Conservation (phyloP, 1,140 invertebrate genomes). For the Nasonia longicornis region DNA sequence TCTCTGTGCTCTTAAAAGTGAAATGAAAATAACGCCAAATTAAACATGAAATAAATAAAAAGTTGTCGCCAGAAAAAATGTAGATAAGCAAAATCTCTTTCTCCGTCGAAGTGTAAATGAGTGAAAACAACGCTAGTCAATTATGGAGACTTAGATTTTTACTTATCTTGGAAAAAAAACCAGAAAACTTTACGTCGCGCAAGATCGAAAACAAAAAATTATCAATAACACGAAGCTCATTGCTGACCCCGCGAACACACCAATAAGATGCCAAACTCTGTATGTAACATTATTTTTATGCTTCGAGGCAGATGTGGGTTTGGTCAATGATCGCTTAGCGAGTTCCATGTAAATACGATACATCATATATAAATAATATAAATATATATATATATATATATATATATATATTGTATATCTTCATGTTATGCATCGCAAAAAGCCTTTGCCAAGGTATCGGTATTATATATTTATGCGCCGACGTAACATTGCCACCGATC, state of each 20-base stretch:
- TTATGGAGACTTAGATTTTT: conserved; percentile 57
- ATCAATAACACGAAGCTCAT: neutral
- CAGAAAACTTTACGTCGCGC: conserved; percentile 14
- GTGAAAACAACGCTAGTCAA: conserved; percentile 64
- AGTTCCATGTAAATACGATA: conserved; percentile 53
- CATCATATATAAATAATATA: conserved; percentile 49
- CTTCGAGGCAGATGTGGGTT: conserved; percentile 49
- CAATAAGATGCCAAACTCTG: conserved; percentile 52
- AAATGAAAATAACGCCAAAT: conserved; percentile 30
- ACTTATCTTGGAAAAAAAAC: conserved; percentile 15
- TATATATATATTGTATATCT: conserved; percentile 39
- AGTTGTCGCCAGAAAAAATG: neutral
- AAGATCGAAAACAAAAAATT: conserved; percentile 23
- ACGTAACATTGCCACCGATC: conserved; percentile 29
- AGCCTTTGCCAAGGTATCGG: conserved; percentile 19
- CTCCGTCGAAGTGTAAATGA: conserved; percentile 42
- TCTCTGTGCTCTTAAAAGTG: conserved; percentile 3
- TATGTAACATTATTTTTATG: conserved; percentile 55
- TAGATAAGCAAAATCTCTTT: conserved; percentile 38
- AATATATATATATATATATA: conserved; percentile 36
- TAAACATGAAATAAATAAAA: conserved; percentile 17
- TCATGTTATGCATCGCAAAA: conserved; percentile 35
- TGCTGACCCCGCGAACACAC: conserved; percentile 13
- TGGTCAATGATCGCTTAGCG: conserved; percentile 47
- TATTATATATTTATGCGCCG: conserved; percentile 33